A percentile compares a stretch with the other conserved stretches of the same genome.
phyloP scores from a whole-genome alignment of 1,140 invertebrate genomes.

The Rhyzopertha dominica region DNA sequence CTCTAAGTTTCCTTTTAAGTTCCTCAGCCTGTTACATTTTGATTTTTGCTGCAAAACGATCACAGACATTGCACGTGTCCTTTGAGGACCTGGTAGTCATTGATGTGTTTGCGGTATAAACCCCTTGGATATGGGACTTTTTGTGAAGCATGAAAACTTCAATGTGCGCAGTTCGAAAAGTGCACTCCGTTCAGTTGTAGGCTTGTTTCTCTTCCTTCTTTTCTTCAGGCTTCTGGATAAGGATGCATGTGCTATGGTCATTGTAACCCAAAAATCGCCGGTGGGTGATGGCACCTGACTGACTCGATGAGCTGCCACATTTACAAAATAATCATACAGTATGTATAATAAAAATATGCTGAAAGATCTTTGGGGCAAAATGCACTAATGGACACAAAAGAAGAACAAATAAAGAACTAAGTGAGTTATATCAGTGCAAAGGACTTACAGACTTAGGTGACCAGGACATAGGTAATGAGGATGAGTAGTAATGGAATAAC shows the following conservation, averaged over 20 bases:
- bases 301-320: too few species aligned
- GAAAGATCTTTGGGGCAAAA: too few species aligned
- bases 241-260: conserved; percentile 59
- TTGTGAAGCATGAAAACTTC: conserved; percentile 67
- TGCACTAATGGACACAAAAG: too few species aligned
- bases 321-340: too few species aligned
- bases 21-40: conserved; percentile 4
- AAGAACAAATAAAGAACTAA: too few species aligned
- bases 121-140: conserved; percentile 51
- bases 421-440: too few species aligned
- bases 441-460: too few species aligned
- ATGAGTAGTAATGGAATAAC: too few species aligned
- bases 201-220: conserved; percentile 23
- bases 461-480: too few species aligned
- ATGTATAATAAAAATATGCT: too few species aligned
- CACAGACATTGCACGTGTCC: conserved; percentile 19
- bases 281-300: conserved; percentile 49
- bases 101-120: conserved; percentile 5
- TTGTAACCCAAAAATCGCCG: conserved; percentile 51
- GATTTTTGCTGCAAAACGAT: conserved; percentile 8
- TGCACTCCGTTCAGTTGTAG: conserved; percentile 61
- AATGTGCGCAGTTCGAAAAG: conserved; percentile 58
- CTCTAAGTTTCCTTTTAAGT: conserved; percentile 13
- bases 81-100: conserved; percentile 26
- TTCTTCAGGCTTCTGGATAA: conserved; percentile 47